A percentile compares a stretch with the other conserved stretches of the same genome.
Evolutionary conservation across 2,797 vertebrate species (phyloP).

Genomic region (Echeneis naucrates): DNA sequence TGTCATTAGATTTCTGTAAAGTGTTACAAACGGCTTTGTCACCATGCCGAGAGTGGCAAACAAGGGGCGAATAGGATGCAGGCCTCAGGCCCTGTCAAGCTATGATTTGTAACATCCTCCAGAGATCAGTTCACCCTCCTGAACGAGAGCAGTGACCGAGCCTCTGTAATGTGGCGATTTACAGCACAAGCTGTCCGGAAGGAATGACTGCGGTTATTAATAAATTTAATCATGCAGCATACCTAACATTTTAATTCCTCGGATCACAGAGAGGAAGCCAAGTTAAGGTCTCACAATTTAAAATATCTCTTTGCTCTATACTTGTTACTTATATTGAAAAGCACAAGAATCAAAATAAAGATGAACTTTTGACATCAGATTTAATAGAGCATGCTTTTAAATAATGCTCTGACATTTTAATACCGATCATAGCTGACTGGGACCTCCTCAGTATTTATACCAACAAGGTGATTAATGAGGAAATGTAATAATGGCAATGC

Average conservation of each 20-base stretch:
- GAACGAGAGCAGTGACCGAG: conserved; percentile 22
- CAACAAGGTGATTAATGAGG: conserved; percentile 76
- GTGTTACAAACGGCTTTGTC: too few species aligned
- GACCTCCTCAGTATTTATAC: conserved; percentile 71
- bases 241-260: conserved; percentile 50
- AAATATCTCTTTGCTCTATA: conserved; percentile 28
- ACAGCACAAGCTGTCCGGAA: conserved; percentile 50
- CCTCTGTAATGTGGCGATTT: conserved; percentile 55
- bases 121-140: conserved; percentile 32
- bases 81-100: conserved; percentile 31
- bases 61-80: conserved; percentile 40
- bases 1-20: conserved; percentile 25
- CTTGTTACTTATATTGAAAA: too few species aligned
- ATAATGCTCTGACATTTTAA: conserved; percentile 47
- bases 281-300: conserved; percentile 37
- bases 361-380: conserved; percentile 22
- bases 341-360: conserved; percentile 11
- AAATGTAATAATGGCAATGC: conserved; percentile 72
- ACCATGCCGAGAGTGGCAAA: conserved; percentile 23
- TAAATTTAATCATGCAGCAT: conserved; percentile 53
- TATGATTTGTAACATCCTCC: conserved; percentile 61
- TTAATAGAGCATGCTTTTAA: conserved; percentile 21
- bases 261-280: conserved; percentile 42
- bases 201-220: conserved; percentile 59
- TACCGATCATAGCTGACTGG: conserved; percentile 58